phyloP scores from a whole-genome alignment of 2,113 vertebrate genomes.

The Dicentrarchus labrax region DNA sequence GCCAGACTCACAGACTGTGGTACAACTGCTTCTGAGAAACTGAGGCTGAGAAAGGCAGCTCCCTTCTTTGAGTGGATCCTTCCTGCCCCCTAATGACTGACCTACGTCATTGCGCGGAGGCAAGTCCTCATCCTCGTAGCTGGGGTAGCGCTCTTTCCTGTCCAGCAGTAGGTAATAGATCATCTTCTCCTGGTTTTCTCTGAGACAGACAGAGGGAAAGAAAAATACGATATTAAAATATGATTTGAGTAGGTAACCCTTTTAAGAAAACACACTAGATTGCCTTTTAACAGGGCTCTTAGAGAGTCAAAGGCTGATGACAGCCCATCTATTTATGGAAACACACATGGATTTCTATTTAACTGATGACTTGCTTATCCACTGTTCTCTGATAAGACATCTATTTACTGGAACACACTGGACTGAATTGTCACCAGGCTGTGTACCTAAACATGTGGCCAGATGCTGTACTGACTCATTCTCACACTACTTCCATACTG shows the following conservation, averaged over 20 bases:
- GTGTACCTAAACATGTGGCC: neutral
- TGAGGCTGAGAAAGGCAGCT: constrained; percentile 8
- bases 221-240: neutral
- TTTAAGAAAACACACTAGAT: neutral
- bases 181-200: constrained; percentile 96
- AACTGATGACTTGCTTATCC: neutral
- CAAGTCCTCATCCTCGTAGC: constrained; percentile 94
- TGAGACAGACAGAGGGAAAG: constrained; percentile 55
- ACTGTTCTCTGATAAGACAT: neutral
- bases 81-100: constrained; percentile 79
- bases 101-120: constrained; percentile 92
- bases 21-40: constrained; percentile 8
- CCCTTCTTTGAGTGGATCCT: constrained; percentile 31
- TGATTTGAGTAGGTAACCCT: neutral
- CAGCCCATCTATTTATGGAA: neutral
- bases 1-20: neutral
- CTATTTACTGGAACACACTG: neutral
- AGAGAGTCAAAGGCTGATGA: neutral
- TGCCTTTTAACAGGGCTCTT: neutral
- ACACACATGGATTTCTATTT: neutral
- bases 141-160: constrained; percentile 94
- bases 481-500: neutral
- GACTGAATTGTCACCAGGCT: neutral
- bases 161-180: constrained; percentile 94
- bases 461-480: neutral